phyloP scores from a whole-genome alignment of 2,888 invertebrate genomes.

The Lasius platythorax region DNA sequence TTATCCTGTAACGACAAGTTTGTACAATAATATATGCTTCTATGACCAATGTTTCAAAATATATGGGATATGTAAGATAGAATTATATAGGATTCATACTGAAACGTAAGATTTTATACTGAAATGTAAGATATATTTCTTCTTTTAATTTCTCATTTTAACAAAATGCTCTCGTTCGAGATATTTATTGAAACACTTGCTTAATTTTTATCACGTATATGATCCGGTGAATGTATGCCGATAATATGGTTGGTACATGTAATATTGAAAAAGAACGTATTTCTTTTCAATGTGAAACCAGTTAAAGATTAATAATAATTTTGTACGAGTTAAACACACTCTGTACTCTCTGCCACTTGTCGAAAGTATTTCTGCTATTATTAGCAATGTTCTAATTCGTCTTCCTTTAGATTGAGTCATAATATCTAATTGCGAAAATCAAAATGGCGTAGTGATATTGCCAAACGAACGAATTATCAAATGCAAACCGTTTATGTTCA shows the following conservation, averaged over 20 bases:
- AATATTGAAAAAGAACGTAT: not conserved
- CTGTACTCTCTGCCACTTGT: constrained; percentile 19
- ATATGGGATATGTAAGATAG: not conserved
- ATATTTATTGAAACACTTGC: not conserved
- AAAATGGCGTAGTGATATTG: constrained; percentile 14
- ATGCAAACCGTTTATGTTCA: not conserved
- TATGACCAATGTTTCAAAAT: constrained; percentile 4
- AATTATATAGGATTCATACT: not conserved
- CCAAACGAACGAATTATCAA: constrained; percentile 1
- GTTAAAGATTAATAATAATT: not conserved
- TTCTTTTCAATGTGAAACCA: not conserved
- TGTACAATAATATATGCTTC: constrained; percentile 1
- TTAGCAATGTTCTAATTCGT: constrained; percentile 22
- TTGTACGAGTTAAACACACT: not conserved
- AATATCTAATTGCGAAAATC: constrained; percentile 30
- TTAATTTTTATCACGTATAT: not conserved
- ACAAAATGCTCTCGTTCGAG: not conserved
- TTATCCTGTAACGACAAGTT: not conserved
- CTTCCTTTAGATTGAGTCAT: constrained; percentile 29
- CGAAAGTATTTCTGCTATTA: constrained; percentile 31
- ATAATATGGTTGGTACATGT: not conserved
- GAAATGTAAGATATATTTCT: not conserved
- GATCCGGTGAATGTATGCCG: not conserved
- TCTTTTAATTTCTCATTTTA: not conserved
- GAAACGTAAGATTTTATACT: constrained; percentile 2